A percentile compares a stretch with the other conserved stretches of the same genome.
These are phyloP conservation scores for Catocala nupta DNA, from an alignment of 2,888 invertebrate species.

Conservation along the genomic window DNA sequence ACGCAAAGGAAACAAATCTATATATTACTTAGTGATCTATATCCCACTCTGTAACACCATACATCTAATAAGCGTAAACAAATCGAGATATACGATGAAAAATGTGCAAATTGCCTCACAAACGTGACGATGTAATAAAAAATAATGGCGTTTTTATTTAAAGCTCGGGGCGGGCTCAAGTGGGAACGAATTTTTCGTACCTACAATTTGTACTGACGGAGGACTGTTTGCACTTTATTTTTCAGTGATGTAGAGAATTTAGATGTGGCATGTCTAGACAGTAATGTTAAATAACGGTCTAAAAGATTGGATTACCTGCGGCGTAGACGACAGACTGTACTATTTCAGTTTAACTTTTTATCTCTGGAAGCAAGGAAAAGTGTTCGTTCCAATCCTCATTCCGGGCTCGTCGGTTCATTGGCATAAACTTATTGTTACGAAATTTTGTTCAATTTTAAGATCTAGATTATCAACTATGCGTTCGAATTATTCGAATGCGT, in stretches of 20 bases:
- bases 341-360: no score
- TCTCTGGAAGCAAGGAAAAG: no score
- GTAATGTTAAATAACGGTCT: no score
- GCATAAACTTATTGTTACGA: no score
- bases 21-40: constrained; percentile 2
- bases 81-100: constrained; percentile 38
- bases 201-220: constrained; percentile 57
- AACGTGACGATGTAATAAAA: constrained; percentile 46
- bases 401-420: no score
- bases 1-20: neutral
- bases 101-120: constrained; percentile 44
- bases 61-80: constrained; percentile 39
- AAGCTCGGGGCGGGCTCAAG: constrained; percentile 42
- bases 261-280: constrained; percentile 13
- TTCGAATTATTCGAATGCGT: no score
- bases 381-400: no score
- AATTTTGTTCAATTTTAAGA: no score
- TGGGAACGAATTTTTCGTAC: constrained; percentile 59
- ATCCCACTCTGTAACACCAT: neutral
- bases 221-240: constrained; percentile 58
- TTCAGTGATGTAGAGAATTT: constrained; percentile 41
- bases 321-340: no score
- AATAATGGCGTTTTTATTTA: constrained; percentile 59
- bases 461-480: no score
- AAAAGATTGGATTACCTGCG: no score